A percentile compares a stretch with the other conserved stretches of the same genome.
These are phyloP conservation scores for Datnioides undecimradiatus DNA, from an alignment of 2,113 vertebrate genomes.

Conservation along the genomic window DNA sequence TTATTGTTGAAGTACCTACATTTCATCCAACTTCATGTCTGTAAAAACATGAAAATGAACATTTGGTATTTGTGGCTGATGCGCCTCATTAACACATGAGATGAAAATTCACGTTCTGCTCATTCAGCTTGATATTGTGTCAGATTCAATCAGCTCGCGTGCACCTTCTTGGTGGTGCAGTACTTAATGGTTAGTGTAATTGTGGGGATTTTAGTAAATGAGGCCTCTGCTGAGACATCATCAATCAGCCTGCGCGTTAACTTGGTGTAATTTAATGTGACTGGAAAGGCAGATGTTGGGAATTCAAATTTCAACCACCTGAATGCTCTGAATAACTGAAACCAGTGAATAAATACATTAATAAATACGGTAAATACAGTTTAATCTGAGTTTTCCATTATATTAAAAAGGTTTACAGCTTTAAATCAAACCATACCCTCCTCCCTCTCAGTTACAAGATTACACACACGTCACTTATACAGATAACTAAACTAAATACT, in stretches of 20 bases:
- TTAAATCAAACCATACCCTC: no score
- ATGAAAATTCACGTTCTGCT: neutral
- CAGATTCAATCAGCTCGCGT: neutral
- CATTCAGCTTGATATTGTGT: neutral
- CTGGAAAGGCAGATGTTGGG: neutral
- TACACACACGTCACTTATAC: no score
- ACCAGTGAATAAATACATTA: neutral
- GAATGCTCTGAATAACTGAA: neutral
- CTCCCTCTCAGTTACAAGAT: no score
- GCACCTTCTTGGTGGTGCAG: neutral
- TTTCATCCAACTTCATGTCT: neutral
- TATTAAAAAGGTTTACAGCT: no score
- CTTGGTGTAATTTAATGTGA: neutral
- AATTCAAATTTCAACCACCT: neutral
- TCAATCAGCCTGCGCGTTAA: neutral
- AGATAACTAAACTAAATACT: no score
- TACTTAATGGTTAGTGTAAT: neutral
- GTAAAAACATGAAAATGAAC: neutral
- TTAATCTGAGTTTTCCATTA: no score
- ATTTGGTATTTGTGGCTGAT: no score
- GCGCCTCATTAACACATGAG: no score
- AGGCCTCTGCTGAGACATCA: neutral
- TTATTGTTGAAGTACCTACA: neutral
- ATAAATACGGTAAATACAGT: no score
- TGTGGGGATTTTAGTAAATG: neutral